These are phyloP conservation scores for Epistrophella euchroma DNA, from an alignment of 2,888 invertebrate genomes.

Conservation along the genomic window DNA sequence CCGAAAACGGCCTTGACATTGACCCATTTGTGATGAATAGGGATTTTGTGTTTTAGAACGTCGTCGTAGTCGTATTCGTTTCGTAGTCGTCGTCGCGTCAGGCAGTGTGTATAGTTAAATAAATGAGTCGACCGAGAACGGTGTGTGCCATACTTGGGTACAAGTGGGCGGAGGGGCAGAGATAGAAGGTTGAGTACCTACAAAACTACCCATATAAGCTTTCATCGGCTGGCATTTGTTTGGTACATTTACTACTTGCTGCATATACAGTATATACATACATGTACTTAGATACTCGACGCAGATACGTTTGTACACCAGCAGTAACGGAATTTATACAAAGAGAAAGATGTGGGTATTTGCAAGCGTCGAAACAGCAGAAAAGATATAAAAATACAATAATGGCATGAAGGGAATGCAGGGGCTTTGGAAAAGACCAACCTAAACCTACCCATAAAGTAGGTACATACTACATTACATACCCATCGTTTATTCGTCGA, in stretches of 20 bases:
- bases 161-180: not conserved
- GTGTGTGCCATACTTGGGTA: constrained; percentile 10
- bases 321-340: constrained; percentile 43
- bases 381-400: constrained; percentile 59
- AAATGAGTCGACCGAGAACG: constrained; percentile 31
- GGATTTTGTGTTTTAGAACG: constrained; percentile 74
- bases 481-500: constrained; percentile 38
- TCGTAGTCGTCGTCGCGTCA: constrained; percentile 23
- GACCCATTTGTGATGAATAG: constrained; percentile 79
- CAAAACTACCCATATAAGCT: constrained; percentile 69
- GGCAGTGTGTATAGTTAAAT: constrained; percentile 25
- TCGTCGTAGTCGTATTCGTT: constrained; percentile 14
- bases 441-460: constrained; percentile 40
- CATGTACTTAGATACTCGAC: constrained; percentile 32
- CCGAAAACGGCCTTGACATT: constrained; percentile 79
- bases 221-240: constrained; percentile 53
- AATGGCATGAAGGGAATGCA: constrained; percentile 8
- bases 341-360: constrained; percentile 23
- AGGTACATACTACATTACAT: not conserved
- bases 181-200: constrained; percentile 10
- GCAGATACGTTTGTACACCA: constrained; percentile 30
- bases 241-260: constrained; percentile 44
- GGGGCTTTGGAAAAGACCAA: constrained; percentile 12
- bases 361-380: constrained; percentile 47
- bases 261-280: constrained; percentile 17